Percentiles rank a stretch among this genome's conserved stretches.
Conservation (phyloP, 2,113 vertebrate species). For the Tragulus kanchil region DNA sequence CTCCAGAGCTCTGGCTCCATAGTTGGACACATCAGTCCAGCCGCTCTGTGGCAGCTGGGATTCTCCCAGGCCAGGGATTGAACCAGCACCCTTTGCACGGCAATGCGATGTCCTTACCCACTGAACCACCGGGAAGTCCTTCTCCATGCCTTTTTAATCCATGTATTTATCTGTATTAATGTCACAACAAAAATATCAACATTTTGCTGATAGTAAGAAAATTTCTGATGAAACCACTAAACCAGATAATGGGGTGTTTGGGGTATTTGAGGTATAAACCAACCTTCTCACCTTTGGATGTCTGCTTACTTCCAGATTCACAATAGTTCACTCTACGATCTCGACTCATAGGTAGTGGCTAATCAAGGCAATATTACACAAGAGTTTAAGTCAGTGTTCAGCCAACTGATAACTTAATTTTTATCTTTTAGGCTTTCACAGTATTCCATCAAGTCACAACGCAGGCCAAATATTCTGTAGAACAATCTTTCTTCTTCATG, state of each 20-base stretch:
- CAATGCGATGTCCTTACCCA: too few species aligned
- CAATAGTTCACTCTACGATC: not conserved
- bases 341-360: not conserved
- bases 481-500: not conserved
- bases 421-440: constrained; percentile 1
- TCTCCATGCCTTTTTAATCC: not conserved
- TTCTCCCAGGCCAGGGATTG: too few species aligned
- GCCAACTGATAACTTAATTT: not conserved
- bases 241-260: not conserved
- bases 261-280: not conserved
- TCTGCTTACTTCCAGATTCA: not conserved
- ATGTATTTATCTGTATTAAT: not conserved
- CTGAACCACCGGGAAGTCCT: too few species aligned
- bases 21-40: too few species aligned
- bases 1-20: too few species aligned
- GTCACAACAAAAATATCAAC: not conserved
- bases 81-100: too few species aligned
- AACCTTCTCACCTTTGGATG: not conserved
- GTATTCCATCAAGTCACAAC: not conserved
- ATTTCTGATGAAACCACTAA: not conserved
- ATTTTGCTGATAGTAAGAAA: constrained; percentile 12
- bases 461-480: not conserved
- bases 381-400: not conserved
- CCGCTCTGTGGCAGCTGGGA: too few species aligned
- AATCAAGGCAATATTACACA: not conserved